Conservation (phyloP, 2,113 vertebrate species). For the Junco hyemalis region DNA sequence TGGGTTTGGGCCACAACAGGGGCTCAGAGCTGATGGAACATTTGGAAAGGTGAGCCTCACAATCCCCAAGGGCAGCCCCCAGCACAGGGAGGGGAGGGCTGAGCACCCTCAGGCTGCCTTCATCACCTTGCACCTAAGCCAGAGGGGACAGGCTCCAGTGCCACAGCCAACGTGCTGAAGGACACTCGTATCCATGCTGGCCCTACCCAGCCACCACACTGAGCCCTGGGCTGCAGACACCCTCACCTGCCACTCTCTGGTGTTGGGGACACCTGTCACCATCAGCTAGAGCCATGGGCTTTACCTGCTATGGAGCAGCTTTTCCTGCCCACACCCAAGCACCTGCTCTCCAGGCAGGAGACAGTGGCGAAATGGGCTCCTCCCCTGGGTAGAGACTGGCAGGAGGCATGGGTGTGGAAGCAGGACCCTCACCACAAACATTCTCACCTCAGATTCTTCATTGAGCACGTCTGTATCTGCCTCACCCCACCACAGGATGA, state of each 20-base stretch:
- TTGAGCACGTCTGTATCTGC: not conserved
- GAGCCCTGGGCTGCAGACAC: not conserved
- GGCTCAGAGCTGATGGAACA: not conserved
- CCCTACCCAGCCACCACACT: not conserved
- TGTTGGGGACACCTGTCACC: not conserved
- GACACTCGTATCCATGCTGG: rapidly evolving
- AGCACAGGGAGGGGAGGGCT: not conserved
- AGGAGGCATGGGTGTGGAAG: not conserved
- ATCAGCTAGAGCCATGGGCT: rapidly evolving
- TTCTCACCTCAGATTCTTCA: not conserved
- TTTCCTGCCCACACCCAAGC: not conserved
- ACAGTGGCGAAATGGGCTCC: rapidly evolving
- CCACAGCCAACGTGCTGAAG: not conserved
- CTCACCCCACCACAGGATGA: rapidly evolving
- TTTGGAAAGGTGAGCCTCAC: not conserved
- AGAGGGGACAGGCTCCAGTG: not conserved
- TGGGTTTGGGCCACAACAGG: not conserved
- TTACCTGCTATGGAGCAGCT: not conserved
- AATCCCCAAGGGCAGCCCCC: not conserved
- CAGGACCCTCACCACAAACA: not conserved
- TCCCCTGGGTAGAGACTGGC: not conserved
- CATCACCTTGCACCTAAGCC: not conserved
- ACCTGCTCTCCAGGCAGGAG: not conserved
- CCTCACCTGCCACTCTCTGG: not conserved
- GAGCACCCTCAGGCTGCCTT: not conserved